Conservation (phyloP, 2,797 vertebrate species). For the Zalophus californianus region DNA sequence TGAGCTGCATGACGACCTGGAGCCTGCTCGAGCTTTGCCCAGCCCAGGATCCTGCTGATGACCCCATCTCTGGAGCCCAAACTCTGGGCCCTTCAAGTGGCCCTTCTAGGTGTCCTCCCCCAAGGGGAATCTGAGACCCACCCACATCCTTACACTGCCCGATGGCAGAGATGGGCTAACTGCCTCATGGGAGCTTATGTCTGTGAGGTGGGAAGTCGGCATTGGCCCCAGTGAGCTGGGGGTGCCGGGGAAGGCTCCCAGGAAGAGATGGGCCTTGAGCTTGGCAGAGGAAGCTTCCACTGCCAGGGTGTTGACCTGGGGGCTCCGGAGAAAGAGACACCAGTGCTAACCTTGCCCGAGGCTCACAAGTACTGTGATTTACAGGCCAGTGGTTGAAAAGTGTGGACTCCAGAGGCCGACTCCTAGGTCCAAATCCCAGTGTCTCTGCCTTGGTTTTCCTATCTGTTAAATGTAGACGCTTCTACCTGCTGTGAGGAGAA, state of each 20-base stretch:
- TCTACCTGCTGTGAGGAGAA: background rate
- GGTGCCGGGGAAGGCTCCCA: background rate
- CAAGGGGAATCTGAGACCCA: background rate
- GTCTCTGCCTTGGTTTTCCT: constrained; percentile 22
- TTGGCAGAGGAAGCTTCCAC: background rate
- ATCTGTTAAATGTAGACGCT: background rate
- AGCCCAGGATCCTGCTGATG: background rate
- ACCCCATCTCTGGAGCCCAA: background rate
- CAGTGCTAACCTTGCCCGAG: background rate
- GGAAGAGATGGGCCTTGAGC: background rate
- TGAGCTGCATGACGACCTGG: background rate
- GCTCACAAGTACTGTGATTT: background rate
- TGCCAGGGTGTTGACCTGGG: background rate
- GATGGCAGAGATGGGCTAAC: background rate
- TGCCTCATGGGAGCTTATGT: background rate
- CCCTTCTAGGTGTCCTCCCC: background rate
- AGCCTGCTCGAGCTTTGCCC: background rate
- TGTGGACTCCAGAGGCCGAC: background rate
- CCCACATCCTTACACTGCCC: background rate
- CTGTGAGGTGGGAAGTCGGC: background rate
- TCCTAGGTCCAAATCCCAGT: background rate
- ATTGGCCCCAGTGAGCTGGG: background rate
- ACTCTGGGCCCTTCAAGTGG: background rate
- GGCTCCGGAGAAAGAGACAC: background rate
- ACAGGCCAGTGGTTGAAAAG: background rate